A percentile compares a stretch with the other conserved stretches of the same genome.
These are phyloP conservation scores for Cettia cetti DNA, from an alignment of 2,113 vertebrate species.

Conservation along the genomic window DNA sequence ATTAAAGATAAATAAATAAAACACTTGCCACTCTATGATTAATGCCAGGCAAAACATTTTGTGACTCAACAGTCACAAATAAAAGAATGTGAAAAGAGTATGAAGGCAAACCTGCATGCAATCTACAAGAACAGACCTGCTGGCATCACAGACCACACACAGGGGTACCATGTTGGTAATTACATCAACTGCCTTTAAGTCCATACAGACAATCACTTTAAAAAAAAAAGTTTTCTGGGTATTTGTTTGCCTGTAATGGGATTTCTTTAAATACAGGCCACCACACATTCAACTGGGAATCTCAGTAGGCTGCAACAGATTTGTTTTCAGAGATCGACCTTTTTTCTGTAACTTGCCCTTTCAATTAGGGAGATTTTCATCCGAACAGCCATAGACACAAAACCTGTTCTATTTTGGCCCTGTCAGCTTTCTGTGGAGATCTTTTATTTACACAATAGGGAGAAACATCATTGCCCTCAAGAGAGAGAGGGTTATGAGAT, in stretches of 20 bases:
- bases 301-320: neutral
- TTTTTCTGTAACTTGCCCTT: neutral
- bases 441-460: neutral
- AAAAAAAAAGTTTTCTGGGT: neutral
- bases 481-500: neutral
- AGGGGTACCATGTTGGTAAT: neutral
- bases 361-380: constrained; percentile 13
- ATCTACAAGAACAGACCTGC: neutral
- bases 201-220: neutral
- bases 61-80: neutral
- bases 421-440: neutral
- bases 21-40: neutral
- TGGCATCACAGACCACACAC: neutral
- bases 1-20: neutral
- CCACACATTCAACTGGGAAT: neutral
- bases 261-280: neutral
- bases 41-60: neutral
- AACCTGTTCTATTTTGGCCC: constrained; percentile 1
- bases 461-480: neutral
- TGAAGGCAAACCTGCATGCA: neutral
- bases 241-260: neutral
- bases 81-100: neutral
- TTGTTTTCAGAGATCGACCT: accelerated
- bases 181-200: neutral
- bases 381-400: neutral